phyloP scores from a whole-genome alignment of 2,113 vertebrate genomes.

The Cariama cristata region DNA sequence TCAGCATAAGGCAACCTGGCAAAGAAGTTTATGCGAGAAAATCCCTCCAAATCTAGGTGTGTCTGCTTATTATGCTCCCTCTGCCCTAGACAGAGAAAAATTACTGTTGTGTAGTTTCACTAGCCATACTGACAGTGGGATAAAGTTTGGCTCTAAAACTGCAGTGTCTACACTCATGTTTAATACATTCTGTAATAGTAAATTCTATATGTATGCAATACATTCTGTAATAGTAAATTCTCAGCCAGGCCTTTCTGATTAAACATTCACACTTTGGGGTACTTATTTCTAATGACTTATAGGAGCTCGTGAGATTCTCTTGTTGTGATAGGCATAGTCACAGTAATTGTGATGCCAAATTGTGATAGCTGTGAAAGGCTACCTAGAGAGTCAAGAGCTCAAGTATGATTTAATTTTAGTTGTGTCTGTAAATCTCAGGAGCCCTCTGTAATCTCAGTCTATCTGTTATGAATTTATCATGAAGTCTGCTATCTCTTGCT shows the following conservation, averaged over 20 bases:
- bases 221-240: background rate
- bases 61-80: background rate
- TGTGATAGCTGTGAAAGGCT: background rate
- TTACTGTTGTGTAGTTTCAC: background rate
- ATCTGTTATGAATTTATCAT: background rate
- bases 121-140: background rate
- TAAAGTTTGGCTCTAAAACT: background rate
- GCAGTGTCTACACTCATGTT: rapidly evolving
- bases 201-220: background rate
- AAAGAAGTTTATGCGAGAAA: background rate
- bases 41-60: background rate
- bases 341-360: background rate
- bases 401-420: background rate
- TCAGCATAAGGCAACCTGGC: conserved; percentile 1
- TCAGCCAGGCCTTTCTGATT: background rate
- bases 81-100: background rate
- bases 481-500: background rate
- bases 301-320: background rate
- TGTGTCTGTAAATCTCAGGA: background rate
- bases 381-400: background rate
- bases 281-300: background rate
- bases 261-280: background rate
- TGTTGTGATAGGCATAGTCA: background rate
- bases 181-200: background rate
- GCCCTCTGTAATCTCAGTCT: background rate